Evolutionary conservation across 2,888 invertebrate species (phyloP).

Genomic region (Drosophila niveifrons): DNA sequence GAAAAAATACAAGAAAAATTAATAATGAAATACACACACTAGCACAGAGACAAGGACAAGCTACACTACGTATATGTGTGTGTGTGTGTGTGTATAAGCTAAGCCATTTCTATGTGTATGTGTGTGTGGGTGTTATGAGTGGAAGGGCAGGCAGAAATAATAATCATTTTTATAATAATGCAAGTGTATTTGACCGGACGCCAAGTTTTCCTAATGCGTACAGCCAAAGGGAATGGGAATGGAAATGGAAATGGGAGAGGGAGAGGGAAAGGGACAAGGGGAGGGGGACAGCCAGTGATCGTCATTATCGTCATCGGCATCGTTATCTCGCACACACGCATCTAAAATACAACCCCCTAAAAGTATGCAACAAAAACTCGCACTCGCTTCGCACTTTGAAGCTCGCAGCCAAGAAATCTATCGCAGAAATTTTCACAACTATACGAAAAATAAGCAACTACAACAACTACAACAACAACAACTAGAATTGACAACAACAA

Average conservation of each 20-base stretch:
- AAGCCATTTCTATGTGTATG: constrained; percentile 38
- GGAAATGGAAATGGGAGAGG: not conserved
- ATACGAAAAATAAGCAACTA: constrained; percentile 60
- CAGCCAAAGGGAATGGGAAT: not conserved
- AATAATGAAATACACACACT: constrained; percentile 76
- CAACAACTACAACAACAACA: constrained; percentile 37
- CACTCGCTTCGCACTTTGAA: constrained; percentile 68
- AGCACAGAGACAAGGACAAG: constrained; percentile 72
- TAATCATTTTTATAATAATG: constrained; percentile 79
- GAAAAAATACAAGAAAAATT: constrained; percentile 79
- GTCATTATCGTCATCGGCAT: constrained; percentile 60
- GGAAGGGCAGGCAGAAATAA: constrained; percentile 63
- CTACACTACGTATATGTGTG: constrained; percentile 11
- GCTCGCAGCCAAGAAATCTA: constrained; percentile 65
- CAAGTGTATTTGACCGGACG: constrained; percentile 74
- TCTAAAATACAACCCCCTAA: constrained; percentile 39
- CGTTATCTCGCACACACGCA: constrained; percentile 57
- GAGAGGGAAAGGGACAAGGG: not conserved
- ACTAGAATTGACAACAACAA: constrained; percentile 16
- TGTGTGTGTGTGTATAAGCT: constrained; percentile 42
- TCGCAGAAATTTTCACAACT: constrained; percentile 71
- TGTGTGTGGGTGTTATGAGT: constrained; percentile 28
- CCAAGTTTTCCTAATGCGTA: constrained; percentile 49
- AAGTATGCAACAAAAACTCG: constrained; percentile 66
- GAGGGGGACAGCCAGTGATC: constrained; percentile 37